A percentile compares a stretch with the other conserved stretches of the same genome.
Evolutionary conservation across 1,140 invertebrate genomes (phyloP).

Genomic region (Dinothrombium tinctorium): DNA sequence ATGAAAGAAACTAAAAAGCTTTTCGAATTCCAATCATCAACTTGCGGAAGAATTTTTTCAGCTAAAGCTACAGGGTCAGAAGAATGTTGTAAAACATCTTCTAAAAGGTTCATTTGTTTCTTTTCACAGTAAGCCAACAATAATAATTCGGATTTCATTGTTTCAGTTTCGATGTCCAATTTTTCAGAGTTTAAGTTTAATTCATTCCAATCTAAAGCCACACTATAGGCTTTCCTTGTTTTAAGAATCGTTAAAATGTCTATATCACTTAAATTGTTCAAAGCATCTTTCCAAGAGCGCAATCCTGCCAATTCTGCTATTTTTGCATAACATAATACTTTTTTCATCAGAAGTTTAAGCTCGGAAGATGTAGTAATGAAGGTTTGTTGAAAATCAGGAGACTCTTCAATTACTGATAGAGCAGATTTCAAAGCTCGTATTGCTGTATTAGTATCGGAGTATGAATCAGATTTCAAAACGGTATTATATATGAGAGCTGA

Average conservation of each 20-base stretch:
- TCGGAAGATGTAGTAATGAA: not conserved
- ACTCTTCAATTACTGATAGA: not conserved
- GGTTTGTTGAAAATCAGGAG: not conserved
- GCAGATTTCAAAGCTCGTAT: conserved; percentile 4
- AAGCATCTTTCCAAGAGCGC: conserved; percentile 7
- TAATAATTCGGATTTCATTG: conserved; percentile 5
- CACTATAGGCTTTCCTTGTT: conserved; percentile 1
- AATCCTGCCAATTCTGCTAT: conserved; percentile 9
- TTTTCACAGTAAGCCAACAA: conserved; percentile 7
- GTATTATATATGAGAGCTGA: conserved; percentile 2
- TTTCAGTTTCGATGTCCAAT: conserved; percentile 8
- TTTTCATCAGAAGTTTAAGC: not conserved
- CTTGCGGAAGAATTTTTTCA: conserved; percentile 6
- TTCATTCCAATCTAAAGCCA: conserved; percentile 8
- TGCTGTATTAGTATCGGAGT: conserved; percentile 3
- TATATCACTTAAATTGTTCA: conserved; percentile 5
- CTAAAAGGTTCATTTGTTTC: not conserved
- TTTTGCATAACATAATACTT: conserved; percentile 5
- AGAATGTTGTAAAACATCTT: not conserved
- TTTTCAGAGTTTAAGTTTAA: not conserved
- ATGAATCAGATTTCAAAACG: not conserved
- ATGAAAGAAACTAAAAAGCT: not conserved
- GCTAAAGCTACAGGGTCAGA: not conserved
- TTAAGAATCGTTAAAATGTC: conserved; percentile 12
- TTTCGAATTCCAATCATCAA: conserved; percentile 6